Conservation (phyloP, 2,113 vertebrate species). For the Machaerirhynchus nigripectus region DNA sequence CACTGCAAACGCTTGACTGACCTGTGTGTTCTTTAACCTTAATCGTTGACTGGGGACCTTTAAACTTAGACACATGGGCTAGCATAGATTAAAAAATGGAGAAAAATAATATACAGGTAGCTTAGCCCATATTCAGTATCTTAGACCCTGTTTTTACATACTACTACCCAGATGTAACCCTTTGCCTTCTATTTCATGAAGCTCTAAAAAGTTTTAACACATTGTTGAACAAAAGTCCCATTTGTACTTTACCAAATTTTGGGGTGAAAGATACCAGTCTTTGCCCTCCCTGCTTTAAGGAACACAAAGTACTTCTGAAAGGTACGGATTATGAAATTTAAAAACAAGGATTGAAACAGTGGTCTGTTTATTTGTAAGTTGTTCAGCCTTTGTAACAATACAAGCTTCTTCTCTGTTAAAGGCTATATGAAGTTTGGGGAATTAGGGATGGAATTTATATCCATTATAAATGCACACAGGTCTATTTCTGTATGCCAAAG, state of each 20-base stretch:
- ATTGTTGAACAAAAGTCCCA: background rate
- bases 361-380: background rate
- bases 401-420: background rate
- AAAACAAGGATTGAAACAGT: background rate
- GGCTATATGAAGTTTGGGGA: background rate
- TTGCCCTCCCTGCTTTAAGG: background rate
- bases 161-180: background rate
- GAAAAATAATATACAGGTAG: background rate
- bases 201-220: background rate
- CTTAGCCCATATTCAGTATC: background rate
- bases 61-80: background rate
- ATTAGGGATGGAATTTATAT: background rate
- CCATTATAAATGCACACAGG: background rate
- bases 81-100: background rate
- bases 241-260: background rate
- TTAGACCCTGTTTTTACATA: background rate
- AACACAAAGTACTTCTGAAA: background rate
- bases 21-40: background rate
- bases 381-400: background rate
- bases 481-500: constrained; percentile 29
- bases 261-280: background rate
- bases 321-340: background rate
- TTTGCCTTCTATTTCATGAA: background rate
- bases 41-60: background rate
- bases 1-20: background rate